Conservation (phyloP, 2,797 vertebrate species). For the Gouania willdenowi region DNA sequence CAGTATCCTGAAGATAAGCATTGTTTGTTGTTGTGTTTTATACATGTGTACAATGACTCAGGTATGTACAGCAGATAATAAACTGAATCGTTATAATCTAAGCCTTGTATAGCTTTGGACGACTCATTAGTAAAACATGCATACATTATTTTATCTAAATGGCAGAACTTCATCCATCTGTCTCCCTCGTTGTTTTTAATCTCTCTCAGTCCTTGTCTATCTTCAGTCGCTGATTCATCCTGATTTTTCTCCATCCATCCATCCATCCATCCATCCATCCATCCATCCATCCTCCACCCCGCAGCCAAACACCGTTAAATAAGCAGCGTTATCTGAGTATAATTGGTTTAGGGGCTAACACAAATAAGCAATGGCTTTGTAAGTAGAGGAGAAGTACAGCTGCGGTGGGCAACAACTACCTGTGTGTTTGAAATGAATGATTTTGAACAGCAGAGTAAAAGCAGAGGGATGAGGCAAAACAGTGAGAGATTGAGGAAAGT, state of each 20-base stretch:
- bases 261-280: not conserved
- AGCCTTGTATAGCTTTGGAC: conserved; percentile 7
- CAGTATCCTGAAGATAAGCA: conserved; percentile 9
- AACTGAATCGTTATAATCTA: conserved; percentile 3
- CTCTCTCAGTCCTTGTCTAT: conserved; percentile 17
- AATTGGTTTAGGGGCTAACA: conserved; percentile 79
- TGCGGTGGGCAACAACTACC: conserved; percentile 64
- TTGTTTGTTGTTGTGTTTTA: conserved; percentile 16
- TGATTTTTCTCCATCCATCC: too few species aligned
- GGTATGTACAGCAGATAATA: conserved; percentile 6
- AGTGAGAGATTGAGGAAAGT: not conserved
- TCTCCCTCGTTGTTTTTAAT: conserved; percentile 23
- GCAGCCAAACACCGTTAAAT: conserved; percentile 61
- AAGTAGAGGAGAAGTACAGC: conserved; percentile 66
- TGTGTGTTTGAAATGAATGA: too few species aligned
- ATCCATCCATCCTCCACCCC: conserved; percentile 17
- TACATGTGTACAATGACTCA: not conserved
- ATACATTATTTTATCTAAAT: conserved; percentile 23
- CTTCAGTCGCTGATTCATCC: conserved; percentile 29
- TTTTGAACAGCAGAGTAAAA: too few species aligned
- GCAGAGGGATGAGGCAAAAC: not conserved
- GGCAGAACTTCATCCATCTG: conserved; percentile 32
- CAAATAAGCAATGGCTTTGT: conserved; percentile 66
- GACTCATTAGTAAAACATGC: conserved; percentile 48
- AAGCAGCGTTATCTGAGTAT: conserved; percentile 65